These are phyloP conservation scores for Melanotaenia maccullochi DNA, from an alignment of 2,797 vertebrate genomes.

Conservation along the genomic window DNA sequence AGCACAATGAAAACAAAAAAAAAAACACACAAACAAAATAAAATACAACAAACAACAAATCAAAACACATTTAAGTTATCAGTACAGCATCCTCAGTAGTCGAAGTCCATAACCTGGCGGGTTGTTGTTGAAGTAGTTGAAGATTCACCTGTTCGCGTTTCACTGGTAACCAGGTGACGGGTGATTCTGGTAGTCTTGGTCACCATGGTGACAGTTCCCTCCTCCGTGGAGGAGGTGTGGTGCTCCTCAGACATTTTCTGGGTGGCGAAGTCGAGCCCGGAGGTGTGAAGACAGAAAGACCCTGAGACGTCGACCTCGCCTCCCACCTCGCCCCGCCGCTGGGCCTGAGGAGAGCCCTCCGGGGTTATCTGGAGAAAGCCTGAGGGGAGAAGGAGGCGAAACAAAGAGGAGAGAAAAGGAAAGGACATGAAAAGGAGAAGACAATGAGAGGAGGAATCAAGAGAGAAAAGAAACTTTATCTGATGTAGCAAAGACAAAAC, in stretches of 20 bases:
- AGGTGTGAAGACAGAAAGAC: slow-evolving; percentile 82
- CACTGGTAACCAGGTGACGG: slow-evolving; percentile 70
- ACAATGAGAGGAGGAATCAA: slow-evolving; percentile 17
- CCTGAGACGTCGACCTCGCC: slow-evolving; percentile 71
- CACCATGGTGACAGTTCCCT: slow-evolving; percentile 64
- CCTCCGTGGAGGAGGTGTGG: slow-evolving; percentile 61
- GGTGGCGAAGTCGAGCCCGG: slow-evolving; percentile 79
- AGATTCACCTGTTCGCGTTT: slow-evolving; percentile 73
- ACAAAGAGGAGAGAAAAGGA: slow-evolving; percentile 11
- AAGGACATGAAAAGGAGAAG: slow-evolving; percentile 11
- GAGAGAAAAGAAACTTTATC: slow-evolving; percentile 58
- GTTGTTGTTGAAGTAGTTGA: slow-evolving; percentile 29
- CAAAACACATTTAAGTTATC: slow-evolving; percentile 36
- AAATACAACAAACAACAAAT: slow-evolving; percentile 34
- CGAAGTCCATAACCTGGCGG: slow-evolving; percentile 50
- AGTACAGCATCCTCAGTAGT: slow-evolving; percentile 55
- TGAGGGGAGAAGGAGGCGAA: slow-evolving; percentile 21
- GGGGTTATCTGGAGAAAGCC: slow-evolving; percentile 80
- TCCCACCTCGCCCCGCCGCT: slow-evolving; percentile 70
- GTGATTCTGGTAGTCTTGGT: slow-evolving; percentile 79
- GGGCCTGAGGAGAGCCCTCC: slow-evolving; percentile 76
- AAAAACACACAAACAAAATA: slow-evolving; percentile 5
- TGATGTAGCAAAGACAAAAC: slow-evolving; percentile 55
- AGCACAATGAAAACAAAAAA: slow-evolving; percentile 26
- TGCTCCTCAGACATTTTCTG: slow-evolving; percentile 73